Base-by-base conservation (phyloP, 1,140 invertebrate species). In the Ceratina australensis region DNA sequence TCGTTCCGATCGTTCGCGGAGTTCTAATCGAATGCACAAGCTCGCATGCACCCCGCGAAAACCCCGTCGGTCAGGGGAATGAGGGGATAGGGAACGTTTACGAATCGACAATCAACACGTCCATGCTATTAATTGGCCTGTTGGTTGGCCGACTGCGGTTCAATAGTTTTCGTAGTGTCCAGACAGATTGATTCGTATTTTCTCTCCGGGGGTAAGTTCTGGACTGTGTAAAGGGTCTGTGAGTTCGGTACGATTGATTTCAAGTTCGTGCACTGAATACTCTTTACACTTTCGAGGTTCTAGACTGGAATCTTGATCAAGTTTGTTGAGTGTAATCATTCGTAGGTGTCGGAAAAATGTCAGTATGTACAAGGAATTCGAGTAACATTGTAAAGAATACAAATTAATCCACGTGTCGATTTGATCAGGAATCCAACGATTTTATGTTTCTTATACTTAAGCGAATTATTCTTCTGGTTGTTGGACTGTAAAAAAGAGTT, bases 1-100 rank as follows among this genome's bases (percentile, higher is more conserved):
- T 79, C 76, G 61, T 66, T 47, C 24, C n/a, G 1, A 2, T 8
- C 2, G 22, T 3, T n/a, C 47, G 18, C 0, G 4, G 5, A 3
- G 0, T 10, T 50, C 42, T 82, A 76, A 42, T 56, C 65, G 28
- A 68, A 63, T 83, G 82, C 82, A 75, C 26, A 83, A 79, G 83
- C 84, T 56, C 7, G 47, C 82, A 84, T 84, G 82, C 82, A 73
- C 0, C 49, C 68, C 72, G 57, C 54, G 68, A 68, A 50, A 47
- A 26, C 13, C 64, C 12, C 22, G 22, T 42, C 33, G 33, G 33
- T 42, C 33, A 42, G 33, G 33, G 33, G 33, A 42, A 42, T 42
- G 33, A 10, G 68, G 59, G 68, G 33, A 60, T 33, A 61, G 72
- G 24, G 50, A 76, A 18, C 54, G 20, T 65, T 82, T 22, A 66